These are phyloP conservation scores for Sceloporus tristichus DNA, from an alignment of 2,113 vertebrate genomes.

Conservation along the genomic window DNA sequence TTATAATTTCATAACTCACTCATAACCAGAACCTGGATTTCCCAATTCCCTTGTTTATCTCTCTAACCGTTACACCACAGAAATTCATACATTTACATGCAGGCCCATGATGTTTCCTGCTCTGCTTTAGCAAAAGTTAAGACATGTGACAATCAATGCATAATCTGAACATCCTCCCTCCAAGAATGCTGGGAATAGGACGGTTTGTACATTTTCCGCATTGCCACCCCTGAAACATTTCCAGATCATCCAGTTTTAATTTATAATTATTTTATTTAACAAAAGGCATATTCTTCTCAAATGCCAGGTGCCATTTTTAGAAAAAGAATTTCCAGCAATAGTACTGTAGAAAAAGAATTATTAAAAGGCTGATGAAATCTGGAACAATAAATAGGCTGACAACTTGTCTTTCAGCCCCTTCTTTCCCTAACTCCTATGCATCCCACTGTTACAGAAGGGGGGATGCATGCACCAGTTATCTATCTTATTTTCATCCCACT, in stretches of 20 bases:
- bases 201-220: neutral
- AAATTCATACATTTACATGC: no score
- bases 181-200: neutral
- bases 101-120: no score
- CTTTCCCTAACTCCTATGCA: conserved; percentile 31
- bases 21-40: no score
- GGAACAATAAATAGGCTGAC: conserved; percentile 42
- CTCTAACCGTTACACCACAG: no score
- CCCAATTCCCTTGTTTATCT: no score
- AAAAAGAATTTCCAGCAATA: conserved; percentile 11
- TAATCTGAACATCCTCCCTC: neutral
- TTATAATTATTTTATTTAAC: conserved; percentile 12
- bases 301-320: conserved; percentile 24
- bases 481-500: conserved; percentile 72
- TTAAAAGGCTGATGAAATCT: conserved; percentile 29
- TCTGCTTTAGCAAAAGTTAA: neutral
- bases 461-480: conserved; percentile 65
- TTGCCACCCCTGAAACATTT: neutral
- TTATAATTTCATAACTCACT: no score
- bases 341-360: neutral
- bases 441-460: conserved; percentile 17
- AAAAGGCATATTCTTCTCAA: conserved; percentile 18
- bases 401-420: conserved; percentile 22
- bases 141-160: no score
- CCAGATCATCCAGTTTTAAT: neutral